Conservation (phyloP, 2,888 invertebrate genomes). For the Caradrina kadenii region DNA sequence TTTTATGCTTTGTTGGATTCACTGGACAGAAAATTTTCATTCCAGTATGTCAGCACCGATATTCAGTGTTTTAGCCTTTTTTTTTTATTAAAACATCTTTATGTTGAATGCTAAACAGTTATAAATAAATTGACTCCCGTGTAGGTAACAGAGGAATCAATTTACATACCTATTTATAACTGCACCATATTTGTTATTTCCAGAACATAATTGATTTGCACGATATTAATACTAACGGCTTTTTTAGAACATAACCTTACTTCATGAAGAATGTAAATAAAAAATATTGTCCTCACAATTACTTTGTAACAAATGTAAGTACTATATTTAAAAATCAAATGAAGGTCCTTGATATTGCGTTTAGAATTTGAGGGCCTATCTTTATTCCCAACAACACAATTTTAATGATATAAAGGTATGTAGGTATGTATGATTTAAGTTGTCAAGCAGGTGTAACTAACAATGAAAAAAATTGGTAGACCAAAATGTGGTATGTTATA, state of each 20-base stretch:
- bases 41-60: neutral
- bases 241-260: no score
- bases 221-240: neutral
- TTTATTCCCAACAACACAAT: constrained; percentile 10
- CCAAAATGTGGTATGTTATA: constrained; percentile 4
- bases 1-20: neutral
- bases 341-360: constrained; percentile 13
- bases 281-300: no score
- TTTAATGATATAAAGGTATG: constrained; percentile 18
- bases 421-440: constrained; percentile 20
- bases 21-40: neutral
- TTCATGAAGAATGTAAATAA: constrained; percentile 12
- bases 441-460: constrained; percentile 10
- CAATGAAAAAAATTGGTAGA: constrained; percentile 16
- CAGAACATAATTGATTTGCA: constrained; percentile 13
- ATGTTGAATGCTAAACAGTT: neutral
- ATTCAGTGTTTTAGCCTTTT: neutral
- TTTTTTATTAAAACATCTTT: neutral
- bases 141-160: no score
- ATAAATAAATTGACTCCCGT: no score
- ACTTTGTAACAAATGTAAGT: no score
- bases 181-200: neutral
- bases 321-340: neutral
- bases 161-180: constrained; percentile 5
- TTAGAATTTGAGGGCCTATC: constrained; percentile 13